Evolutionary conservation across 2,113 vertebrate genomes (phyloP), one percentile per base, ranked within the genome.

Genomic region (Lethenteron reissneri): DNA sequence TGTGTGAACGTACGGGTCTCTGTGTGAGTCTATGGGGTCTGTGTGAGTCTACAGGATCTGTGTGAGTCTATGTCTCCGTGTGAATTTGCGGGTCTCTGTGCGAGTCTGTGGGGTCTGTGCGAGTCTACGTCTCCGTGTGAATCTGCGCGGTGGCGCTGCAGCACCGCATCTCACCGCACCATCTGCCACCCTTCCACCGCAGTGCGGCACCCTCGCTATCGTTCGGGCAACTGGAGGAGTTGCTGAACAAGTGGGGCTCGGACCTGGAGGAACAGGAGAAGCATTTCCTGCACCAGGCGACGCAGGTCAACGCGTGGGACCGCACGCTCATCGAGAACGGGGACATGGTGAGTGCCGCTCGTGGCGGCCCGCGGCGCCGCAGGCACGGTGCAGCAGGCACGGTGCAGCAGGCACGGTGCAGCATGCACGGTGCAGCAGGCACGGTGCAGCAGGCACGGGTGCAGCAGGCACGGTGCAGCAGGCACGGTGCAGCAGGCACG

Each of bases 211-310:
- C 89, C 0, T 82, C 85, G 70, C 90, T 96, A 90, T 87, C 88
- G 14, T 97, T 95, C 1, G 84, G 83, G 15, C 92, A 97, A 79
- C 81, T 97, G 17, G 94, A 97, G 81, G 85, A 83, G 70, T 81
- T 97, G 75, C 95, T 97, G 56, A 97, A 97, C 79, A 97, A 97
- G 78, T 97, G 94, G 94, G 96, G 94, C 76, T 82, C 95, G 69
- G 94, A 97, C 72, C 81, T 97, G 56, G 92, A 97, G 74, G 94
- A 95, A 76, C 92, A 97, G 72, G 94, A 97, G 77, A 86, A 92
- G 70, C 88, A 96, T 74, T 97, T 97, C 79, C 80, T 97, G 2
- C 88, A 91, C 73, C 92, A 97, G 71, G 92, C 92, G 0, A 97
- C 94, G 0, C 92, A 97, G 76, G 92, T 96, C 75, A 97, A 97